phyloP scores from a whole-genome alignment of 2,797 vertebrate genomes.

The Poeciliopsis infans region DNA sequence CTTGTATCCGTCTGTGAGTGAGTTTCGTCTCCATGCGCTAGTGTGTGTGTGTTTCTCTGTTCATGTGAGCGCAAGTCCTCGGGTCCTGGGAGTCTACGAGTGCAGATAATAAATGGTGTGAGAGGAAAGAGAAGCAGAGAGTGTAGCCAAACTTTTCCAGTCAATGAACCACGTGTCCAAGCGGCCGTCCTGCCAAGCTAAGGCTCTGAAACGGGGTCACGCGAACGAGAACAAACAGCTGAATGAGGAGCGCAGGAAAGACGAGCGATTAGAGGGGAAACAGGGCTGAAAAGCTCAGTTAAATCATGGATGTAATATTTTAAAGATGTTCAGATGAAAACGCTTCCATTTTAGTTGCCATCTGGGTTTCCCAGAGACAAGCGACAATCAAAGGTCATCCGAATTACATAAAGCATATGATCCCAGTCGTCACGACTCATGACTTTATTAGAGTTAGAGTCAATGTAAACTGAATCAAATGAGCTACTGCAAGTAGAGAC shows the following conservation, averaged over 20 bases:
- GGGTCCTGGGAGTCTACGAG: conserved; percentile 63
- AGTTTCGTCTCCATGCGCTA: conserved; percentile 18
- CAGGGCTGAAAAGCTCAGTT: conserved; percentile 20
- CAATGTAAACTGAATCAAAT: too few relatives aligned
- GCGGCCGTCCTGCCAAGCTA: conserved; percentile 57
- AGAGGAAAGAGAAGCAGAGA: conserved; percentile 55
- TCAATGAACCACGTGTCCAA: conserved; percentile 76
- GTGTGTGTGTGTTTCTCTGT: conserved; percentile 43
- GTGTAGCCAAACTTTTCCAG: conserved; percentile 68
- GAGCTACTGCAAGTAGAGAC: too few relatives aligned
- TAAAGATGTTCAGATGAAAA: neutral
- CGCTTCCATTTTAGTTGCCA: neutral
- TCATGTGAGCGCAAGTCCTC: conserved; percentile 40
- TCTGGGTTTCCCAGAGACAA: neutral
- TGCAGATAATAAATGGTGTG: conserved; percentile 69
- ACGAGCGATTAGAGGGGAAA: conserved; percentile 11
- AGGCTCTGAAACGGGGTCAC: conserved; percentile 63
- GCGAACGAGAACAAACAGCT: conserved; percentile 47
- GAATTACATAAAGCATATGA: neutral
- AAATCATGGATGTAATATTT: neutral
- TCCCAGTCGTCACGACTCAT: neutral
- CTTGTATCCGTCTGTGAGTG: conserved; percentile 43
- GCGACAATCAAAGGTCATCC: neutral
- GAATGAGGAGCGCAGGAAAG: conserved; percentile 26
- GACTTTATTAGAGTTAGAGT: neutral